phyloP scores from a whole-genome alignment of 2,888 invertebrate species.

The Folsomia candida region DNA sequence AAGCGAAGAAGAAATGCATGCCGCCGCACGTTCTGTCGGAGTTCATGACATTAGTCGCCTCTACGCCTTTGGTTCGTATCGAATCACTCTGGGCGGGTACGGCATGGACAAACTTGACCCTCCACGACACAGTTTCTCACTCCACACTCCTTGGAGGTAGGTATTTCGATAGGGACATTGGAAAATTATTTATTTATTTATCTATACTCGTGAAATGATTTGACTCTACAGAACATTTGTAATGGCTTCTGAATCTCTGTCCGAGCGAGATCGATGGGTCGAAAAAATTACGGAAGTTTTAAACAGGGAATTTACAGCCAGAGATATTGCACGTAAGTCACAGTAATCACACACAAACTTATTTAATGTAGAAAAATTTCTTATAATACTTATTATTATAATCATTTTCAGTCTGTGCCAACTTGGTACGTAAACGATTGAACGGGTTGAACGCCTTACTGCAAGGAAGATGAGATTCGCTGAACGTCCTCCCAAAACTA shows the following conservation, averaged over 20 bases:
- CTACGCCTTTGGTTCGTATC: constrained; percentile 26
- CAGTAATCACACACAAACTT: not conserved
- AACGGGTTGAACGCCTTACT: constrained; percentile 32
- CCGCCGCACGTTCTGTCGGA: constrained; percentile 23
- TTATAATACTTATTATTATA: constrained; percentile 6
- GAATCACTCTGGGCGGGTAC: constrained; percentile 42
- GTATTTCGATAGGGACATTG: not conserved
- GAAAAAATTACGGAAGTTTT: constrained; percentile 34
- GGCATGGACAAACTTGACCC: constrained; percentile 44
- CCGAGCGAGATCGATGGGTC: constrained; percentile 44
- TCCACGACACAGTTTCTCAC: constrained; percentile 36
- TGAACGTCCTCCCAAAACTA: not conserved
- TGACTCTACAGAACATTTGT: constrained; percentile 42
- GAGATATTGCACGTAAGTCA: constrained; percentile 43
- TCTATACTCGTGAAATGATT: too few relatives aligned
- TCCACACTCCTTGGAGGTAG: constrained; percentile 47
- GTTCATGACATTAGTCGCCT: constrained; percentile 31
- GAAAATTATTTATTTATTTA: too few relatives aligned
- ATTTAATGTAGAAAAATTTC: not conserved
- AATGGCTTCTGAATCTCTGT: constrained; percentile 41
- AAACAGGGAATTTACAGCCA: constrained; percentile 30
- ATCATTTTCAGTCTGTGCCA: constrained; percentile 63
- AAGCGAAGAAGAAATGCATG: constrained; percentile 21
- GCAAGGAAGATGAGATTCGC: constrained; percentile 22
- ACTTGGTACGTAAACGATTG: constrained; percentile 66